Evolutionary conservation across 1,140 invertebrate species (phyloP).

Genomic region (Coboldia fuscipes): DNA sequence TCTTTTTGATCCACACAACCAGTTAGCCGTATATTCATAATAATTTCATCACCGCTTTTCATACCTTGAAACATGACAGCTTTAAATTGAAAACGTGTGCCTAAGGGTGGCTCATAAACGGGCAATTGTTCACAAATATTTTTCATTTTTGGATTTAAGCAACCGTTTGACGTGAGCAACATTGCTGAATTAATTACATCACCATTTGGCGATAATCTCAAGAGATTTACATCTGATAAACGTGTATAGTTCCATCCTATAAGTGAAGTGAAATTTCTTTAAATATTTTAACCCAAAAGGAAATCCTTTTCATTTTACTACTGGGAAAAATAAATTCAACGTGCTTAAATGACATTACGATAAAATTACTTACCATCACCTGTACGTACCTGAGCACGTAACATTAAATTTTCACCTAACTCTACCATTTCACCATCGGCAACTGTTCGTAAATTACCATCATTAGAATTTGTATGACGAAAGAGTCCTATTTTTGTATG

Average conservation of each 20-base stretch:
- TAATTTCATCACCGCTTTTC: conserved; percentile 34
- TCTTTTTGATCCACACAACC: conserved; percentile 36
- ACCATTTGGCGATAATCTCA: conserved; percentile 16
- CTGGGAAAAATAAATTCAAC: no score
- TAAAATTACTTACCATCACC: conserved; percentile 39
- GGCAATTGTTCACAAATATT: conserved; percentile 29
- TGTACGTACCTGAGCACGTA: conserved; percentile 31
- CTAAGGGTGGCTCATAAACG: conserved; percentile 17
- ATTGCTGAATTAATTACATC: conserved; percentile 22
- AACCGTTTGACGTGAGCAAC: conserved; percentile 31
- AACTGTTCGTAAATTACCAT: conserved; percentile 27
- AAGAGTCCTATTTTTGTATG: conserved; percentile 33
- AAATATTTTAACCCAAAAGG: background rate
- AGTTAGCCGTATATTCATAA: conserved; percentile 32
- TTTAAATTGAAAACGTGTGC: conserved; percentile 23
- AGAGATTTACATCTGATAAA: conserved; percentile 32
- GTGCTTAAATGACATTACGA: no score
- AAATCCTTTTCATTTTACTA: no score
- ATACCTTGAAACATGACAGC: conserved; percentile 47
- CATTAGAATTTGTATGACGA: conserved; percentile 24
- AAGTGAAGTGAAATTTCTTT: conserved; percentile 2
- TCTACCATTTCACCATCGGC: conserved; percentile 29
- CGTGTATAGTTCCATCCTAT: conserved; percentile 36
- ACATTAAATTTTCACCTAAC: conserved; percentile 38
- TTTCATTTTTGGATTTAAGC: conserved; percentile 30